Percentiles rank a stretch among this genome's conserved stretches.
phyloP scores from a whole-genome alignment of 1,140 invertebrate genomes.

The Philotrypesis tridentata region DNA sequence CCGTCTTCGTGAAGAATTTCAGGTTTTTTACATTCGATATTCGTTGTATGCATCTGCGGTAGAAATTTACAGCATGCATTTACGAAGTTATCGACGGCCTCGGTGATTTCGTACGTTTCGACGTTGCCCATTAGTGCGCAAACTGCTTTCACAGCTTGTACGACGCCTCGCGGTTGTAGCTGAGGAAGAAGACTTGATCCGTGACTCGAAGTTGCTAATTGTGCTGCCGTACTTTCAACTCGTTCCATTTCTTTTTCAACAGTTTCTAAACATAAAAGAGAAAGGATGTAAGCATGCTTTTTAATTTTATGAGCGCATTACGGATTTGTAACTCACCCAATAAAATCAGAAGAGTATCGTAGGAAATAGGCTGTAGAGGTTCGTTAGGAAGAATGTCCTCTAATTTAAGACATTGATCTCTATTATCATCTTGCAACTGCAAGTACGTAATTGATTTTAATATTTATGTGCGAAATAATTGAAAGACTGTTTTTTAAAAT shows the following conservation, averaged over 20 bases:
- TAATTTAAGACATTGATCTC: slow-evolving; percentile 79
- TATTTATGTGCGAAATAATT: background rate
- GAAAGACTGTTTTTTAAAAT: slow-evolving; percentile 11
- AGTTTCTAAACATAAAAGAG: slow-evolving; percentile 76
- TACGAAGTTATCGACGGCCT: slow-evolving; percentile 82
- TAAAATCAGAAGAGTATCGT: slow-evolving; percentile 86
- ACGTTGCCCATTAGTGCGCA: slow-evolving; percentile 90
- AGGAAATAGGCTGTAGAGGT: slow-evolving; percentile 81
- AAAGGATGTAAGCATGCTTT: background rate
- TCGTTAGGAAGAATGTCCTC: slow-evolving; percentile 86
- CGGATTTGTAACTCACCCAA: slow-evolving; percentile 75
- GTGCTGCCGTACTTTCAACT: slow-evolving; percentile 79
- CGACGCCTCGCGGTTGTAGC: slow-evolving; percentile 78
- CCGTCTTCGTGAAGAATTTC: slow-evolving; percentile 77
- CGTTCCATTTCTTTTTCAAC: slow-evolving; percentile 87
- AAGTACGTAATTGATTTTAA: background rate
- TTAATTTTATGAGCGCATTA: background rate
- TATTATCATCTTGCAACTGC: slow-evolving; percentile 80
- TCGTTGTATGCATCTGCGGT: slow-evolving; percentile 70
- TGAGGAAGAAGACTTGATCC: slow-evolving; percentile 70
- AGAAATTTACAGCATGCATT: slow-evolving; percentile 76
- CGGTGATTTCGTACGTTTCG: slow-evolving; percentile 88
- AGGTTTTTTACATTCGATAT: slow-evolving; percentile 74
- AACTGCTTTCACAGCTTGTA: slow-evolving; percentile 94
- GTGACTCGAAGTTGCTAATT: slow-evolving; percentile 73